Evolutionary conservation across 53 echinoderm and acorn worm species (phyloP), one percentile per base, ranked within the genome.

Genomic region (Pentamera pediparva): DNA sequence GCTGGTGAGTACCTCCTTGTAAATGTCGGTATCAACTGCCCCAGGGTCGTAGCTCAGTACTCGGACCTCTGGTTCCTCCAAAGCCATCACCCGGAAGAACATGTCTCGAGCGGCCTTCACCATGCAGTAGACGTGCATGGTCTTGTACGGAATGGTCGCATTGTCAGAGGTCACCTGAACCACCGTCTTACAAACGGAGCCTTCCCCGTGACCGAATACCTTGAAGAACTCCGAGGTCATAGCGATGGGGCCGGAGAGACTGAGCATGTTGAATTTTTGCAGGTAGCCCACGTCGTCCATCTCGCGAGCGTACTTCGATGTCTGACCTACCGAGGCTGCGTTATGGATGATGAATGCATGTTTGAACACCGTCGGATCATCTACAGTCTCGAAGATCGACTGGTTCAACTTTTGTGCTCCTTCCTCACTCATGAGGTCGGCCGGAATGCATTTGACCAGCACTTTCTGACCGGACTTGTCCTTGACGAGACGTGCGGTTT

Each of bases 51-150:
- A 89, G 49, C 62, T 85, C 56, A 89, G 43, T 19, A 89, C 79
- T 17, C 89, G 30, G 4, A 89, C 56, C 28, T 82, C 85, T 8
- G 82, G 78, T 25, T 89, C 82, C 28, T 89, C 85, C 7, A 78
- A 28, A 0, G 89, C 85, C 35, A 89, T 25, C 18, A 82, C 85
- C 52, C 56, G 53, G 67, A 85, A 82, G 34, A 85, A 45, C 82
- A 85, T 85, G 31, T 85, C 76, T 5, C 85, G 79, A 22, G 67
- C 89, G 3, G 89, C 89, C 61, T 89, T 89, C 17, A 69, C 51
- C n/a, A 67, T 57, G 35, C 85, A 85, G 26, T 89, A 85, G 21
- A 85, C 33, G 25, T 77, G 50, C 69, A 77, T 19, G 30, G 73
- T 81, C 25, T 78, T 54, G 15, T 63, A 57, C 13, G 89, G 81